Conservation (phyloP, 2,113 vertebrate species). For the Madoqua kirkii region DNA sequence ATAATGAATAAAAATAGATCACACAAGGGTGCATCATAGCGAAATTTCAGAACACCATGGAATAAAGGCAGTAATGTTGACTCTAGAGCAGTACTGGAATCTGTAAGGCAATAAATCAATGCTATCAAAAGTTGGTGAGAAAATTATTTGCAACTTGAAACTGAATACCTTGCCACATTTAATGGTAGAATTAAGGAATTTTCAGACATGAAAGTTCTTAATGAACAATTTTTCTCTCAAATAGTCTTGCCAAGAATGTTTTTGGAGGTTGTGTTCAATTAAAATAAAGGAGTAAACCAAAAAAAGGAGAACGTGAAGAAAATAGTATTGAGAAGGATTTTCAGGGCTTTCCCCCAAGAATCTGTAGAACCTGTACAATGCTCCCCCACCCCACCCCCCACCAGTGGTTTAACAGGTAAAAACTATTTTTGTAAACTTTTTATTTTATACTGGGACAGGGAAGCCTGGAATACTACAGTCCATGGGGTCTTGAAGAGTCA, state of each 20-base stretch:
- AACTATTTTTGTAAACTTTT: neutral
- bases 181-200: neutral
- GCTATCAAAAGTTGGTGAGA: neutral
- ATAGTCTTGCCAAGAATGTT: neutral
- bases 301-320: neutral
- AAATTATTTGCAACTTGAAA: neutral
- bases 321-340: neutral
- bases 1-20: conserved; percentile 22
- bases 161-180: neutral
- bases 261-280: neutral
- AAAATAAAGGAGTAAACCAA: neutral
- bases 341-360: neutral
- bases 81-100: neutral
- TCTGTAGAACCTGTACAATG: neutral
- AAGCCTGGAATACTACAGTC: neutral
- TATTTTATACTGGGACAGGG: neutral
- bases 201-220: neutral
- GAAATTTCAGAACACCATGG: conserved; percentile 1
- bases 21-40: neutral
- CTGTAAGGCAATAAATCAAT: neutral
- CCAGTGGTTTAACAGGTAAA: neutral
- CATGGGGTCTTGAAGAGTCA: neutral
- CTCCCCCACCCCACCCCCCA: neutral
- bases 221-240: neutral
- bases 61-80: neutral